These are phyloP conservation scores for Burhinus oedicnemus DNA, from an alignment of 2,113 vertebrate genomes.

Conservation along the genomic window DNA sequence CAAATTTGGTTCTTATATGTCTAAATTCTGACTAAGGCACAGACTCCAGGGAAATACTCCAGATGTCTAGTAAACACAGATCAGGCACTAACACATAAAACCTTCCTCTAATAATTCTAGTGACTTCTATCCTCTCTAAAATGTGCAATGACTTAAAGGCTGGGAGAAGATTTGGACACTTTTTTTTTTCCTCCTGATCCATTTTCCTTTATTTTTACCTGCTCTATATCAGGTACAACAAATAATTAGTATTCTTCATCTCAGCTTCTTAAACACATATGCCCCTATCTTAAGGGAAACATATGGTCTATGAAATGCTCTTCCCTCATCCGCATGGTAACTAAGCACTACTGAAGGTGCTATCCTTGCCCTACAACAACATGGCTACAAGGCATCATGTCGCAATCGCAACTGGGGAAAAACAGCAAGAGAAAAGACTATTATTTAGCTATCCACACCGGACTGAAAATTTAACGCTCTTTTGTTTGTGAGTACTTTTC, in stretches of 20 bases:
- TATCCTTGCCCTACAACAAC: not conserved
- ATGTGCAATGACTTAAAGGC: not conserved
- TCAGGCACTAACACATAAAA: not conserved
- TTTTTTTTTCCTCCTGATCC: not conserved
- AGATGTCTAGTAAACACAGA: slow-evolving; percentile 1
- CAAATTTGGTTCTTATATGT: not conserved
- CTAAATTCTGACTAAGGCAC: not conserved
- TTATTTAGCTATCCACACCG: not conserved
- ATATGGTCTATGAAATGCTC: not conserved
- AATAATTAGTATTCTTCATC: not conserved
- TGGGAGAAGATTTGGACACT: not conserved
- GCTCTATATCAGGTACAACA: not conserved
- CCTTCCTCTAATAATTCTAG: not conserved
- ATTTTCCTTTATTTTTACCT: not conserved
- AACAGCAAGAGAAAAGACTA: not conserved
- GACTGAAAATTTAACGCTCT: not conserved
- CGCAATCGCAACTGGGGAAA: fast-evolving
- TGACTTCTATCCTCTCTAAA: not conserved
- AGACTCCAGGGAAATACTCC: not conserved
- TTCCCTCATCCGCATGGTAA: not conserved
- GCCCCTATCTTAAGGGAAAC: not conserved
- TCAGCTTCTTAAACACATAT: not conserved
- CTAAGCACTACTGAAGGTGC: not conserved
- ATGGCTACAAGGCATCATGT: not conserved
- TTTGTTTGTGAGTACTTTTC: not conserved